Evolutionary conservation across 2,888 invertebrate genomes (phyloP).

Genomic region (Chrysolina haemoptera): DNA sequence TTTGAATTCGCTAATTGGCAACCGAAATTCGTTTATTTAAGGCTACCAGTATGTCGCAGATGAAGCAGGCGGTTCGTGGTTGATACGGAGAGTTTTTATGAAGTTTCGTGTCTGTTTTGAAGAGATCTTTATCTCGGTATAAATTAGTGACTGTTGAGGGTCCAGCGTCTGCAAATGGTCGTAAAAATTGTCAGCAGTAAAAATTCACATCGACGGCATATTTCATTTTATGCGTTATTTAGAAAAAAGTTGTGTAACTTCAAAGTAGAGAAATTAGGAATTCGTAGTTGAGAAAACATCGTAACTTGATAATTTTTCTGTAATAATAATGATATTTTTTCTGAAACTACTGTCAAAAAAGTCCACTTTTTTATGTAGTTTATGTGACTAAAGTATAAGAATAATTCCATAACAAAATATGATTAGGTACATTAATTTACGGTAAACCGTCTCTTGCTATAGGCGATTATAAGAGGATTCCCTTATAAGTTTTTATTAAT

Average conservation of each 20-base stretch:
- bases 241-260: background rate
- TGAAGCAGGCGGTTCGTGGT: slow-evolving; percentile 28
- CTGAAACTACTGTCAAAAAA: no score
- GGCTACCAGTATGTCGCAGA: slow-evolving; percentile 42
- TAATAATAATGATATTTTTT: no score
- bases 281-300: no score
- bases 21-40: slow-evolving; percentile 43
- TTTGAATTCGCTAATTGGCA: slow-evolving; percentile 47
- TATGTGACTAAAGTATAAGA: no score
- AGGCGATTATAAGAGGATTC: no score
- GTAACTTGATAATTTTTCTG: no score
- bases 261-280: background rate
- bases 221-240: background rate
- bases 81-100: slow-evolving; percentile 25
- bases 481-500: no score
- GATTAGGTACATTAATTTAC: no score
- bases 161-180: background rate
- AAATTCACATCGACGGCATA: no score
- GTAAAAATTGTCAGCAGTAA: background rate
- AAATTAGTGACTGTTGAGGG: background rate
- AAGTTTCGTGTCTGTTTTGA: background rate
- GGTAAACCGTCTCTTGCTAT: no score
- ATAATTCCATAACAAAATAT: no score
- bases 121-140: slow-evolving; percentile 8
- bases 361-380: no score